phyloP scores from a whole-genome alignment of 2,888 invertebrate species.

The Lydus trimaculatus region DNA sequence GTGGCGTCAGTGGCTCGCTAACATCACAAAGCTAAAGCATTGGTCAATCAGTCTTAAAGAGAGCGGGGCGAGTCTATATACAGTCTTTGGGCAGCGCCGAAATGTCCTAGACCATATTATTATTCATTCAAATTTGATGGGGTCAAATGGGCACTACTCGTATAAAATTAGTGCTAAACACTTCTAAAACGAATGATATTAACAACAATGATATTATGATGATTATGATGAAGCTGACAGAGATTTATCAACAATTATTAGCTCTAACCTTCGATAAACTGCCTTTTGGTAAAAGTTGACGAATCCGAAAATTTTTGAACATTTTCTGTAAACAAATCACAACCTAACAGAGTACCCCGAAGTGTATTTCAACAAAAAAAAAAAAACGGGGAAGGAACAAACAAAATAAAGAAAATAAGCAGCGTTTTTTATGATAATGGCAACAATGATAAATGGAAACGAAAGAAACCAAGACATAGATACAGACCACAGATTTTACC shows the following conservation, averaged over 20 bases:
- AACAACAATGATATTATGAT: background rate
- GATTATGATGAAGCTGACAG: background rate
- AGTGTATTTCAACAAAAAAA: slow-evolving; percentile 1
- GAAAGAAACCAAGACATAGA: slow-evolving; percentile 54
- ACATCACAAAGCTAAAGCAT: too few relatives aligned
- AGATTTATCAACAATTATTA: background rate
- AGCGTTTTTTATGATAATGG: background rate
- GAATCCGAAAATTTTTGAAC: slow-evolving; percentile 70
- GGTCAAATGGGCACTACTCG: too few relatives aligned
- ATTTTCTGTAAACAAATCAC: slow-evolving; percentile 64
- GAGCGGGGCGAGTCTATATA: too few relatives aligned
- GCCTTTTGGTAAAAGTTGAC: slow-evolving; percentile 70
- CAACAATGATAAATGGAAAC: background rate
- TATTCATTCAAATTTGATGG: too few relatives aligned
- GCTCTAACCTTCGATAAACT: slow-evolving; percentile 65
- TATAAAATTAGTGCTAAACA: too few relatives aligned
- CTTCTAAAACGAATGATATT: background rate
- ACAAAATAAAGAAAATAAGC: slow-evolving; percentile 9
- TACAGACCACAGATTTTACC: slow-evolving; percentile 97
- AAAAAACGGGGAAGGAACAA: background rate
- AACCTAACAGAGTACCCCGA: slow-evolving; percentile 54
- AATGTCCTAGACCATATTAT: too few relatives aligned
- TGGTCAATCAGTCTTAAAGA: too few relatives aligned
- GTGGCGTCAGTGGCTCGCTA: too few relatives aligned
- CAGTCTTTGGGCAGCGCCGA: too few relatives aligned